Conservation (phyloP, 1,140 invertebrate species). For the Chymomyza costata region DNA sequence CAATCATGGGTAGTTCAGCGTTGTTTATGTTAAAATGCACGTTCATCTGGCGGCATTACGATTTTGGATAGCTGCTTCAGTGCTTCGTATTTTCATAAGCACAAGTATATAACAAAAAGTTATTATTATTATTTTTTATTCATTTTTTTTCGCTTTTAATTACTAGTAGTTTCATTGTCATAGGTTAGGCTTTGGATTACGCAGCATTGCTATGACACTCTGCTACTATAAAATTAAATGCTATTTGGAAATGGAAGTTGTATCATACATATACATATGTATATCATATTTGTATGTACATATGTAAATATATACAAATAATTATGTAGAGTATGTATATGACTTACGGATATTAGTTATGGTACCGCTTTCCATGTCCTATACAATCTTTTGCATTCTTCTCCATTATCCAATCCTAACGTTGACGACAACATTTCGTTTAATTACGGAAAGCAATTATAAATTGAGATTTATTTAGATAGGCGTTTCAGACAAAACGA, state of each 20-base stretch:
- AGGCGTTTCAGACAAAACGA: neutral
- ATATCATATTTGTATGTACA: too few relatives aligned
- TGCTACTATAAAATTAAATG: too few relatives aligned
- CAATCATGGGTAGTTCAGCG: conserved; percentile 10
- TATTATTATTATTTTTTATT: conserved; percentile 54
- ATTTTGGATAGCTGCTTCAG: conserved; percentile 7
- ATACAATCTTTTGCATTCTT: too few relatives aligned
- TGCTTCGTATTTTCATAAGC: conserved; percentile 24
- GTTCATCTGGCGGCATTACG: conserved; percentile 32
- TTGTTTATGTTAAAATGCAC: conserved; percentile 45
- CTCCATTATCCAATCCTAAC: too few relatives aligned
- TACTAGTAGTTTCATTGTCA: conserved; percentile 56
- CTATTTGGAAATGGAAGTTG: too few relatives aligned
- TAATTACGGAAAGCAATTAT: conserved; percentile 13
- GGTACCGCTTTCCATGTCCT: too few relatives aligned
- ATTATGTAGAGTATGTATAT: too few relatives aligned
- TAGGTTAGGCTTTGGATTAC: conserved; percentile 41
- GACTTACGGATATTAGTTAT: too few relatives aligned
- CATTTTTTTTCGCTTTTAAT: conserved; percentile 28
- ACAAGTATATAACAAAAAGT: conserved; percentile 27
- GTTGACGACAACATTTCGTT: conserved; percentile 4
- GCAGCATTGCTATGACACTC: too few relatives aligned
- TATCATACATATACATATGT: too few relatives aligned
- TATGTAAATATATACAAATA: too few relatives aligned
- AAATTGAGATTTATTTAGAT: conserved; percentile 27